phyloP scores from a whole-genome alignment of 2,888 invertebrate genomes.

The Parelbella ahira region DNA sequence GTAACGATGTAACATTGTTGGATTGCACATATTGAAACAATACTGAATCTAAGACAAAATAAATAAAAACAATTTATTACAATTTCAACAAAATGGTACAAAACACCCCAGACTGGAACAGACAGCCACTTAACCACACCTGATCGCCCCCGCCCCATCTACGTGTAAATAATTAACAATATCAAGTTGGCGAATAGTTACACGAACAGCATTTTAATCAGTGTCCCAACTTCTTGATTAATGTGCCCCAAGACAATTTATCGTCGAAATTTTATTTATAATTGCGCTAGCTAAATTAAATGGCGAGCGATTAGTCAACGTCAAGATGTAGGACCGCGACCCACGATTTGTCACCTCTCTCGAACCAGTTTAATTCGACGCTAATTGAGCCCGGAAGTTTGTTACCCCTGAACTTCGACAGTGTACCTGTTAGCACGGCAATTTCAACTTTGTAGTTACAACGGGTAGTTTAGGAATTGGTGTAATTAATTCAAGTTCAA shows the following conservation, averaged over 20 bases:
- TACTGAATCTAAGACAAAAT: too few relatives aligned
- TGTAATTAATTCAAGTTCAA: conserved; percentile 25
- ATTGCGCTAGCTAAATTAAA: conserved; percentile 77
- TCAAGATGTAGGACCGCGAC: conserved; percentile 65
- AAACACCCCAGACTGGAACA: background rate
- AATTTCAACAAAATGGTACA: too few relatives aligned
- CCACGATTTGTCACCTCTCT: conserved; percentile 77
- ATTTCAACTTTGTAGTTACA: conserved; percentile 41
- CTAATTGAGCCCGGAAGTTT: conserved; percentile 74
- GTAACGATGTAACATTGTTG: too few relatives aligned
- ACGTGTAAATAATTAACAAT: conserved; percentile 77
- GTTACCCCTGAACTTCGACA: conserved; percentile 47
- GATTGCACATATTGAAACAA: too few relatives aligned
- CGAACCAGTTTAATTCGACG: conserved; percentile 69
- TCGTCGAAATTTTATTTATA: conserved; percentile 80
- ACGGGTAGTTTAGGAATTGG: conserved; percentile 22
- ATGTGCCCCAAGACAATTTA: conserved; percentile 75
- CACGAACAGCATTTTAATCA: conserved; percentile 80
- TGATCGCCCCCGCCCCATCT: conserved; percentile 44
- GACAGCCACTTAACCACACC: conserved; percentile 7
- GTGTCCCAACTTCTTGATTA: conserved; percentile 82
- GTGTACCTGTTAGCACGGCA: conserved; percentile 52
- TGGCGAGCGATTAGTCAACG: conserved; percentile 74
- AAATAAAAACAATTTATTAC: too few relatives aligned
- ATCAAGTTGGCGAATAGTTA: conserved; percentile 77